These are phyloP conservation scores for Glaucidium brasilianum DNA, from an alignment of 2,113 vertebrate species.

Conservation along the genomic window DNA sequence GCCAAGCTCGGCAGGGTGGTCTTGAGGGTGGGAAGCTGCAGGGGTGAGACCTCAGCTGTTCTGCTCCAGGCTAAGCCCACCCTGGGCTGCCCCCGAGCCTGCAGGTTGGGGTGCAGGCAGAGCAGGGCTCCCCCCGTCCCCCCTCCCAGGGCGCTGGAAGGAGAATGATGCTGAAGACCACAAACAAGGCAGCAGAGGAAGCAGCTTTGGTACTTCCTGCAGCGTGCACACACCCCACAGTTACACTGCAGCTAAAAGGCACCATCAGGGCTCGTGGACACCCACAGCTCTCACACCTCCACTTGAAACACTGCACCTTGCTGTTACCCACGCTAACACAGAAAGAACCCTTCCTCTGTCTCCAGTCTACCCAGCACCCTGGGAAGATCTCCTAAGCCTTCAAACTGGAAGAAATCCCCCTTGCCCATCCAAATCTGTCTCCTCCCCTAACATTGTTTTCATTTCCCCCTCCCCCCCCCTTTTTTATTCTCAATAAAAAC, in stretches of 20 bases:
- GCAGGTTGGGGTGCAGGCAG: background rate
- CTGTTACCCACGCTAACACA: fast-evolving
- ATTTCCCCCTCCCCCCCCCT: background rate
- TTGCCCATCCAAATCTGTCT: slow-evolving; percentile 27
- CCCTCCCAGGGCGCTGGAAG: background rate
- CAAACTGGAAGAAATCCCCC: background rate
- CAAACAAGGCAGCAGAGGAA: background rate
- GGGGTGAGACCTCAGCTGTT: background rate
- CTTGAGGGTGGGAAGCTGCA: background rate
- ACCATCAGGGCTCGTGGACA: background rate
- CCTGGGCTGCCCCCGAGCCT: background rate
- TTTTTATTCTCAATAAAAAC: slow-evolving; percentile 73
- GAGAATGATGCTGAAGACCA: fast-evolving
- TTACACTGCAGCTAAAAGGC: background rate
- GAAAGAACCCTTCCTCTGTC: background rate
- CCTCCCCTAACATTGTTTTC: slow-evolving; percentile 58
- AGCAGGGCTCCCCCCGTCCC: background rate
- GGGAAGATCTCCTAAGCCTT: background rate
- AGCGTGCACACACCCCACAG: fast-evolving
- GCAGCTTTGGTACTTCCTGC: background rate
- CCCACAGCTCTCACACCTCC: background rate
- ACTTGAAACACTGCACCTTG: background rate
- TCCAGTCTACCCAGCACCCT: background rate
- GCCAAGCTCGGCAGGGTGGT: background rate
- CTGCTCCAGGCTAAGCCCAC: background rate